Evolutionary conservation across 2,113 vertebrate species (phyloP).

Genomic region (Rhinoderma darwinii): DNA sequence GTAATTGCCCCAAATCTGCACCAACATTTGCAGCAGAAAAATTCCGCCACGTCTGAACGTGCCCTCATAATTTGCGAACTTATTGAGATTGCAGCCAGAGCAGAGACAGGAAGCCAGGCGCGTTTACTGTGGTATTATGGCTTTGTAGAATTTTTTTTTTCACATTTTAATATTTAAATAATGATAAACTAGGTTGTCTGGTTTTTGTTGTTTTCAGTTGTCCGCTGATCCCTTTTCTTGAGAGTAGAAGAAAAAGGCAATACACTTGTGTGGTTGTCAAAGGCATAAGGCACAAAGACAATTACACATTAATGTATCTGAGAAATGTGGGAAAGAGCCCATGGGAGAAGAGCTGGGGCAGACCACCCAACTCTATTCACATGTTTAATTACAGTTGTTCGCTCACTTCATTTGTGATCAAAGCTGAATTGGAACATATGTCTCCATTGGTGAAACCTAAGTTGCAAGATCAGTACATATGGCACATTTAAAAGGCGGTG

Average conservation of each 20-base stretch:
- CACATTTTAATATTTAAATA: constrained; percentile 39
- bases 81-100: neutral
- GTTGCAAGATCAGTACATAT: constrained; percentile 57
- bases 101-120: neutral
- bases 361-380: constrained; percentile 59
- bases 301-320: constrained; percentile 58
- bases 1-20: no score
- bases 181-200: constrained; percentile 25
- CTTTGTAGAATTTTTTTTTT: constrained; percentile 1
- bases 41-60: no score
- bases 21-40: no score
- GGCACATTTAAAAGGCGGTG: constrained; percentile 59
- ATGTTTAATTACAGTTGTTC: constrained; percentile 60
- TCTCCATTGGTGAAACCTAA: constrained; percentile 57
- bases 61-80: neutral
- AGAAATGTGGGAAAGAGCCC: constrained; percentile 58
- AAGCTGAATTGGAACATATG: constrained; percentile 58
- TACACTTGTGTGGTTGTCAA: constrained; percentile 47
- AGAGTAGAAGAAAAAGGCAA: constrained; percentile 26
- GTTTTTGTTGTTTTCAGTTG: constrained; percentile 46
- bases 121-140: constrained; percentile 6
- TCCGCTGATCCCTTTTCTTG: constrained; percentile 29
- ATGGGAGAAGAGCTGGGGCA: constrained; percentile 49
- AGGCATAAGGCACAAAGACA: constrained; percentile 58
- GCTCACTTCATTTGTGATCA: constrained; percentile 60